Base-by-base conservation (phyloP, 1,140 invertebrate species). In the Cydia pomonella region DNA sequence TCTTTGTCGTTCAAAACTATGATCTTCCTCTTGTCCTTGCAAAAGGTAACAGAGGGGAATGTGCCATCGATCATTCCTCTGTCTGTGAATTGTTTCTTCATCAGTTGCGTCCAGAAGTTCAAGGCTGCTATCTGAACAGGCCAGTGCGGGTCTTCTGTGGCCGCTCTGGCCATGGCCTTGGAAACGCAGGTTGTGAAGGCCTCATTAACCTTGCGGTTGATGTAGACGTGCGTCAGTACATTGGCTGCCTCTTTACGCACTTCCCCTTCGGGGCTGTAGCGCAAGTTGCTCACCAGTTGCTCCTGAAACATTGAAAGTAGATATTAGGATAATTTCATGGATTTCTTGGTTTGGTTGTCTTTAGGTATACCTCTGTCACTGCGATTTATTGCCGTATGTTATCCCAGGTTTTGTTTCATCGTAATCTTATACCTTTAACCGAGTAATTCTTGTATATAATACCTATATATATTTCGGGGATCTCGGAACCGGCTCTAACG, bases 21-120 rank as follows among this genome's bases (percentile, higher is more conserved):
- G 23, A 97, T 96, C 89, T 96, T 96, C 75, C 94, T 94, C 7
- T 95, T 93, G 25, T 82, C 81, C 76, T 96, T 95, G 2, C 95
- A 96, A 83, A 97, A 96, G 2, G 95, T 96, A 0, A 96, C 94
- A 2, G 93, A 93, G 0, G 96, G 96, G 88, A 97, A 97, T 0
- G 91, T 91, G 7, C 95, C 95, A 83, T 97, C 95, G 1, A 96
- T 94, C 95, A 96, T 96, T 44, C 96, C 96, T 86, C 96, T 95
- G 82, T 96, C 92, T 0, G 90, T 91, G 9, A 96, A 85, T 79
- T 95, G 93, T 13, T 93, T 93, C 12, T 93, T 86, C 18, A 96
- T 95, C 16, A 95, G 94, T 53, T 94, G 85, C 13, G 92, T 91
- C 96, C 96, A 97, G 76, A 95, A 96, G 29, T 94, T 82, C 0